Conservation (phyloP, 2,113 vertebrate genomes). For the Erinaceus europaeus region DNA sequence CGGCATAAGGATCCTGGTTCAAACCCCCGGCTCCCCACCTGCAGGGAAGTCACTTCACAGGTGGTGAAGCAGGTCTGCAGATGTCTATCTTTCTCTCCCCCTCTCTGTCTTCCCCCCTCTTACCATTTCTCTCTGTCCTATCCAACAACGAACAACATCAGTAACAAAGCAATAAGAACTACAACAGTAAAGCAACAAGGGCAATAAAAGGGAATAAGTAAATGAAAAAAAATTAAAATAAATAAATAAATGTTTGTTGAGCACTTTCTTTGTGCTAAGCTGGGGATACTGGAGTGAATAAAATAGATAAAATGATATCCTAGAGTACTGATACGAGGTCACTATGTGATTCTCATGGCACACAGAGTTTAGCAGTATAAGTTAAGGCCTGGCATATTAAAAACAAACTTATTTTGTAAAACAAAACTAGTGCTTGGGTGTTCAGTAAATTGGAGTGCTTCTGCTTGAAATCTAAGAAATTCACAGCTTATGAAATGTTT, state of each 20-base stretch:
- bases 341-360: conserved; percentile 32
- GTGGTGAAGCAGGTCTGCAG: no score
- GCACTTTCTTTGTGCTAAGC: background rate
- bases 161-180: no score
- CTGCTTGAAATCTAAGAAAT: conserved; percentile 27
- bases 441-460: background rate
- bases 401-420: conserved; percentile 38
- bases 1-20: no score
- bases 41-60: no score
- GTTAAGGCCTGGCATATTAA: background rate
- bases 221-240: no score
- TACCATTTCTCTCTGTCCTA: no score
- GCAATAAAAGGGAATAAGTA: no score
- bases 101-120: no score
- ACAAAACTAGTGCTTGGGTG: background rate
- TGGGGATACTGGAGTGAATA: background rate
- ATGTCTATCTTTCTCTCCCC: no score
- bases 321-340: background rate
- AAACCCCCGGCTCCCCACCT: no score
- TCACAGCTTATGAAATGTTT: background rate
- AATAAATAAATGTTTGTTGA: conserved; percentile 44
- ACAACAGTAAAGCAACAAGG: no score
- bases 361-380: background rate
- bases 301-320: background rate
- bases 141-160: no score